phyloP scores from a whole-genome alignment of 2,113 vertebrate genomes.

The Malurus elegans region DNA sequence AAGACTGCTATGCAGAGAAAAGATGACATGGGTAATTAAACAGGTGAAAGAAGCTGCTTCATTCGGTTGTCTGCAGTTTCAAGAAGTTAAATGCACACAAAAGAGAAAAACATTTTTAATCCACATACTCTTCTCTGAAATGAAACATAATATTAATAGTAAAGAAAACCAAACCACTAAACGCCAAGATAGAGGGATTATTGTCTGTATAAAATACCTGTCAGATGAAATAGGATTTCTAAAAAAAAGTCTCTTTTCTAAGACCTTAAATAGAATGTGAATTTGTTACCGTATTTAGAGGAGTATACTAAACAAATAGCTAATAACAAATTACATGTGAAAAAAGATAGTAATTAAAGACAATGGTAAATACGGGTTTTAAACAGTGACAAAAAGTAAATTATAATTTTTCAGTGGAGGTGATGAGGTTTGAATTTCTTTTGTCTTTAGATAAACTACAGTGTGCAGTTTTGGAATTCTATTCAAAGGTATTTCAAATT shows the following conservation, averaged over 20 bases:
- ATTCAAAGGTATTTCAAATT: neutral
- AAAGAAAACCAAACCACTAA: neutral
- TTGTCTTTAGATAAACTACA: neutral
- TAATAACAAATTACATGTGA: too few relatives aligned
- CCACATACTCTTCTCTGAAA: neutral
- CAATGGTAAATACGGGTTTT: neutral
- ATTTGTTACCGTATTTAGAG: neutral
- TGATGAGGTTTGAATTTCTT: neutral
- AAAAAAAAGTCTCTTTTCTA: neutral
- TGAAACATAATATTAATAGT: neutral
- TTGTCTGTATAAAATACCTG: neutral
- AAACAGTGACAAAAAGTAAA: neutral
- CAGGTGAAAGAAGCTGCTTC: slow-evolving; percentile 23
- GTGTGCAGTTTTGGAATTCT: rapidly evolving
- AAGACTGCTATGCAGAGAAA: neutral
- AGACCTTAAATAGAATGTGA: neutral
- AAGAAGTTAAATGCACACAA: neutral
- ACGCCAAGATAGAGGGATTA: neutral
- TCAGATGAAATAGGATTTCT: neutral
- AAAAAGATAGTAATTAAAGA: neutral
- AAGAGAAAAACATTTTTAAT: neutral
- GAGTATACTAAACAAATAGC: neutral
- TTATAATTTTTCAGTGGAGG: neutral
- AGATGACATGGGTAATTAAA: slow-evolving; percentile 48
- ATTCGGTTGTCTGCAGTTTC: neutral